These are phyloP conservation scores for Pristis pectinata DNA, from an alignment of 2,797 vertebrate species.

Conservation along the genomic window DNA sequence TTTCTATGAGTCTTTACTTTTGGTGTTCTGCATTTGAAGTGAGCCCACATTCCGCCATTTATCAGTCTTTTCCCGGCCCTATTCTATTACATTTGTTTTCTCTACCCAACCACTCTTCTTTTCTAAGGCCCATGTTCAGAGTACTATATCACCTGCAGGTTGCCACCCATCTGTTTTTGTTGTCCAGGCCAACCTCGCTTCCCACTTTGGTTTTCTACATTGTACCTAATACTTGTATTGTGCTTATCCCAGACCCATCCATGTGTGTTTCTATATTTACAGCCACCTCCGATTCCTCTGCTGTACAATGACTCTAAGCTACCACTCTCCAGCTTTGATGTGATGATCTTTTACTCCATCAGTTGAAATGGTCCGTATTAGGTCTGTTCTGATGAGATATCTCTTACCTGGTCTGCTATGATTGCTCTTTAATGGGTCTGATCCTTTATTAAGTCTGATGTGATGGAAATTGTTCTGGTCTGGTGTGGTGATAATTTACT, in stretches of 20 bases:
- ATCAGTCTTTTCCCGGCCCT: not conserved
- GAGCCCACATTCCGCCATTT: not conserved
- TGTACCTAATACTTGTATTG: not conserved
- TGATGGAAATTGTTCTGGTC: not conserved
- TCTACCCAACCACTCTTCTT: not conserved
- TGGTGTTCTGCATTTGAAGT: not conserved
- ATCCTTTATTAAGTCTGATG: not conserved
- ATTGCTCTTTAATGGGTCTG: no score
- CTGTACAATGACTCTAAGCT: not conserved
- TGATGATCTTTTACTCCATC: not conserved
- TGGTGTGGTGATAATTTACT: not conserved
- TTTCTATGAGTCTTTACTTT: not conserved
- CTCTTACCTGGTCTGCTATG: no score
- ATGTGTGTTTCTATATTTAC: no score
- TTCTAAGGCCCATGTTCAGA: not conserved
- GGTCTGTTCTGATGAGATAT: not conserved
- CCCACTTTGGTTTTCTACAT: not conserved
- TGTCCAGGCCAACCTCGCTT: not conserved
- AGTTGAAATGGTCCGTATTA: no score
- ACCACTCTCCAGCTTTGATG: not conserved
- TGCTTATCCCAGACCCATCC: no score
- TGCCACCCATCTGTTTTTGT: not conserved
- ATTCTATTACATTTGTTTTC: not conserved
- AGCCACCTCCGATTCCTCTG: not conserved
- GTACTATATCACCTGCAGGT: no score